A percentile compares a stretch with the other conserved stretches of the same genome.
phyloP scores from a whole-genome alignment of 2,888 invertebrate genomes.

The Flabesymbios commensalis region DNA sequence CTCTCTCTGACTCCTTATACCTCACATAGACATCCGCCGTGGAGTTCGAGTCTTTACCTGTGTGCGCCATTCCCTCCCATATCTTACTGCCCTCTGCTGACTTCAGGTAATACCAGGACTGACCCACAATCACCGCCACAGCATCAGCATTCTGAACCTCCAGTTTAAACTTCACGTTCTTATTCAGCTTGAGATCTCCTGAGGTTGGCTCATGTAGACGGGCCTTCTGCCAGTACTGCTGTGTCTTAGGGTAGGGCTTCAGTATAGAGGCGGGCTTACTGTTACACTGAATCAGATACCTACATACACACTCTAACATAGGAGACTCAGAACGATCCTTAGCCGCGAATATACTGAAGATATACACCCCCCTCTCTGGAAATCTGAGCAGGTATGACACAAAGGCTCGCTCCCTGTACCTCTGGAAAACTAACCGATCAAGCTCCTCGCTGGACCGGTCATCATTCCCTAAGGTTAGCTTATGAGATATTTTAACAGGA shows the following conservation, averaged over 20 bases:
- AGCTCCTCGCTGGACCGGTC: constrained; percentile 25
- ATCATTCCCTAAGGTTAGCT: background rate
- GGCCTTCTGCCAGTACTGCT: constrained; percentile 52
- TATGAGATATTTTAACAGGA: constrained; percentile 50
- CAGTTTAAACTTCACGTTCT: constrained; percentile 50
- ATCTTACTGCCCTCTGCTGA: constrained; percentile 45
- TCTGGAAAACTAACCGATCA: constrained; percentile 46
- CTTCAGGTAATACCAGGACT: constrained; percentile 51
- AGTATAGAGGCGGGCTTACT: constrained; percentile 40
- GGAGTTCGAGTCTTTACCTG: constrained; percentile 38
- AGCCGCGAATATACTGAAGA: constrained; percentile 53
- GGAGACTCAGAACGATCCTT: constrained; percentile 29
- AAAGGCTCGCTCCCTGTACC: constrained; percentile 44
- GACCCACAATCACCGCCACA: constrained; percentile 52
- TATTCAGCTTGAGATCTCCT: constrained; percentile 53
- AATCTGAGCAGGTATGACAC: constrained; percentile 52
- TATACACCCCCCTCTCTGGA: constrained; percentile 53
- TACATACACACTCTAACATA: constrained; percentile 49
- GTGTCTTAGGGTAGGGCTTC: constrained; percentile 47
- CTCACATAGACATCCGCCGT: constrained; percentile 48
- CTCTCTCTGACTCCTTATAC: constrained; percentile 43
- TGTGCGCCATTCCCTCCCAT: constrained; percentile 52
- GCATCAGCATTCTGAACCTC: constrained; percentile 53
- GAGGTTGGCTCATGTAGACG: constrained; percentile 54
- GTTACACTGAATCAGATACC: constrained; percentile 55